Conservation (phyloP, 2,797 vertebrate species). For the Natrix natrix region DNA sequence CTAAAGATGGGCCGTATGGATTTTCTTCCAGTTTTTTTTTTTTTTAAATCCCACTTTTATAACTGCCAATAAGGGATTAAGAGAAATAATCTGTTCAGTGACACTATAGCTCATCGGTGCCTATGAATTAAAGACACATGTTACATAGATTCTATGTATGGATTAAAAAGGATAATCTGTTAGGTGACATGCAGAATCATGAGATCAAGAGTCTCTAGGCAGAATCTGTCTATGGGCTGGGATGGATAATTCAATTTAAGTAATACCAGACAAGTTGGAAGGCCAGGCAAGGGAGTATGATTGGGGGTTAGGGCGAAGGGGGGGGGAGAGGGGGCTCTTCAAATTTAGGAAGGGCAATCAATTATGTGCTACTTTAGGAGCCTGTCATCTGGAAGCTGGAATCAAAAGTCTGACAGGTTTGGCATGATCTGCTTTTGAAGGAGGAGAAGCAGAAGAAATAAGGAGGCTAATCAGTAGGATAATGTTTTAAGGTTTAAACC, state of each 20-base stretch:
- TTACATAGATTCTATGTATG: conserved; percentile 65
- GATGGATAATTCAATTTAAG: conserved; percentile 68
- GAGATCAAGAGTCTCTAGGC: conserved; percentile 63
- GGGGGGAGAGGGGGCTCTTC: not conserved
- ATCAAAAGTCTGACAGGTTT: conserved; percentile 37
- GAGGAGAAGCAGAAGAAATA: conserved; percentile 25
- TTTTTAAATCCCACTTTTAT: conserved; percentile 15
- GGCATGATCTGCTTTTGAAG: conserved; percentile 43
- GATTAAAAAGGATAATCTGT: conserved; percentile 71
- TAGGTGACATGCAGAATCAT: conserved; percentile 68
- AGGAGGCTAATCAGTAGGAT: conserved; percentile 40
- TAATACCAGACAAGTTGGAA: conserved; percentile 62
- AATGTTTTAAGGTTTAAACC: conserved; percentile 54
- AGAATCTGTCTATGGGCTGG: conserved; percentile 64
- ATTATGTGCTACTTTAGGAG: conserved; percentile 52
- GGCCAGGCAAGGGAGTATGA: conserved; percentile 38
- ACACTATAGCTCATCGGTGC: conserved; percentile 59
- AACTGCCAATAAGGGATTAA: conserved; percentile 64
- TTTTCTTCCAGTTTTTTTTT: not conserved
- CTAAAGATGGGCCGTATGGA: conserved; percentile 26
- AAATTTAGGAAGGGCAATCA: conserved; percentile 57
- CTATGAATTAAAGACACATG: conserved; percentile 67
- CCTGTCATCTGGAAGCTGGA: conserved; percentile 57
- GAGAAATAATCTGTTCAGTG: conserved; percentile 64
- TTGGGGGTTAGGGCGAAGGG: rapidly evolving